Evolutionary conservation across 2,888 invertebrate species (phyloP), one percentile per base, ranked within the genome.

Genomic region (Heliconius sara): DNA sequence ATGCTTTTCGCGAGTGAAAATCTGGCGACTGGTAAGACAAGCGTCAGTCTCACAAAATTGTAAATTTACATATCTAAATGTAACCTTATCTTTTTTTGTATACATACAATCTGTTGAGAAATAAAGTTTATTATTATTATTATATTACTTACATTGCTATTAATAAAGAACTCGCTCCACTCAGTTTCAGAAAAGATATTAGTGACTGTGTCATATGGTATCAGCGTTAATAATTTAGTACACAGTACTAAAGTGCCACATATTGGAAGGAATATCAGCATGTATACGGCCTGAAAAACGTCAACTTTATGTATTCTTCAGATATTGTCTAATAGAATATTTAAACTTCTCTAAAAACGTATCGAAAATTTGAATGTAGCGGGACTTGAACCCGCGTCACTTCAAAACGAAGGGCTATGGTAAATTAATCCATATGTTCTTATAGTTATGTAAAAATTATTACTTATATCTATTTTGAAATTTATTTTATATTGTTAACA

Each of bases 131-230:
- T 39, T 39, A 39, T 39, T 9, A 34, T 34, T 9, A 39, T 39
- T 39, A 39, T 39, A 39, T 63, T 73, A 84, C 85, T 84, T 92
- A 97, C 98, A 94, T 97, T 97, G 77, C 97, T 96, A 88, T 98
- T 98, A 71, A 97, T 95, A 89, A 98, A 97, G 92, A 98, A 98
- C 88, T 98, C 98, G 84, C 96, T 96, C 97, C 98, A 98, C 65
- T 97, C 96, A 7, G 97, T 97, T 84, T 97, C 97, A 0, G 97
- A 96, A 89, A 98, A 98, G 76, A 97, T 96, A 85, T 97, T 96
- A 85, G 97, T 95, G 16, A 96, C 95, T 43, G 96, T 93, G 82
- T 96, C 96, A 78, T 96, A 95, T 0, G 97, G 97, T 87, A 97
- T 96, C 77, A 97, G 92, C n/a, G 97, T 97, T 74, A 97, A 92